These are phyloP conservation scores for Caranx ignobilis DNA, from an alignment of 2,113 vertebrate genomes.

Conservation along the genomic window DNA sequence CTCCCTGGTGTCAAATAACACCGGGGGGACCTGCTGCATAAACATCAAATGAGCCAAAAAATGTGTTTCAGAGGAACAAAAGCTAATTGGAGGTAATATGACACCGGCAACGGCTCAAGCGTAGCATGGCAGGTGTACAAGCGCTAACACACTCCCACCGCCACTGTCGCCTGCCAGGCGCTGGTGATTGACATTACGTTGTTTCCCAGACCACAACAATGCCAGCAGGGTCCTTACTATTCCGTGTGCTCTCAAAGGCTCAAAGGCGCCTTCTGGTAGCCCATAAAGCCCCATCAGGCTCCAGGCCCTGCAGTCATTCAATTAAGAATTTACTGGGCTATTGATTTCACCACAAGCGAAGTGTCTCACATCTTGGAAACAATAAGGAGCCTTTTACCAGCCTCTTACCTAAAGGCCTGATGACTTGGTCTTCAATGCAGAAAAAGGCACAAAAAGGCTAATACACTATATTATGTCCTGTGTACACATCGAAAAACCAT, in stretches of 20 bases:
- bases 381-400: slow-evolving; percentile 55
- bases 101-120: slow-evolving; percentile 18
- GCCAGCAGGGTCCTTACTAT: slow-evolving; percentile 63
- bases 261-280: slow-evolving; percentile 64
- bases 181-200: slow-evolving; percentile 47
- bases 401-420: slow-evolving; percentile 56
- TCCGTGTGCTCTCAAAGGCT: slow-evolving; percentile 49
- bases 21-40: background rate
- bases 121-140: slow-evolving; percentile 52
- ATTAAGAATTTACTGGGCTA: slow-evolving; percentile 76
- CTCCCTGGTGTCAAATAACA: slow-evolving; percentile 42
- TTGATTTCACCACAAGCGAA: slow-evolving; percentile 71
- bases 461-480: background rate
- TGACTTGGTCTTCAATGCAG: slow-evolving; percentile 30
- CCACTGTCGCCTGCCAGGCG: slow-evolving; percentile 56
- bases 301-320: slow-evolving; percentile 74
- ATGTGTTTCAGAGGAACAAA: slow-evolving; percentile 38
- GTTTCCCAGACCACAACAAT: slow-evolving; percentile 67
- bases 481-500: background rate
- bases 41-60: slow-evolving; percentile 41
- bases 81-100: slow-evolving; percentile 53
- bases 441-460: slow-evolving; percentile 29
- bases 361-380: slow-evolving; percentile 65
- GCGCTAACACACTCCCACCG: background rate
- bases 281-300: slow-evolving; percentile 68